Evolutionary conservation across 2,888 invertebrate species (phyloP).

Genomic region (Lochmaea capreae): DNA sequence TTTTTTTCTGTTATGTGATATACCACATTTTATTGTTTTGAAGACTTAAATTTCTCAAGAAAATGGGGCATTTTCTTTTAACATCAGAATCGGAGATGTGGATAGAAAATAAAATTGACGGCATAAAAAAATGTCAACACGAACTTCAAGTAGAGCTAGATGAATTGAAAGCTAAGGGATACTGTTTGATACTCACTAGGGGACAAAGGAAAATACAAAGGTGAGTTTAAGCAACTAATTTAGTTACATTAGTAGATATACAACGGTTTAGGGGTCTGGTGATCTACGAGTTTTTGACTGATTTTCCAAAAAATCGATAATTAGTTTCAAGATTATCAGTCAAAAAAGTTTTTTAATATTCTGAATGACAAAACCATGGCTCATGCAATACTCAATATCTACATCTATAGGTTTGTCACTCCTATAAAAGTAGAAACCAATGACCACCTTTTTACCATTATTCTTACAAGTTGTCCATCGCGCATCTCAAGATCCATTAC

Average conservation of each 20-base stretch:
- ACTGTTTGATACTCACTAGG: conserved; percentile 27
- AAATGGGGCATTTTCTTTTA: background rate
- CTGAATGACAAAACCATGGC: too few relatives aligned
- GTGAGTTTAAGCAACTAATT: conserved; percentile 7
- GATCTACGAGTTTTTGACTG: too few relatives aligned
- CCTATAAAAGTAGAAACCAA: too few relatives aligned
- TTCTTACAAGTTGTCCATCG: too few relatives aligned
- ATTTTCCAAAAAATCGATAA: too few relatives aligned
- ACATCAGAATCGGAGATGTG: background rate
- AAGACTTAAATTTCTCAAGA: background rate
- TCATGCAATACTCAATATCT: too few relatives aligned
- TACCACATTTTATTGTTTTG: background rate
- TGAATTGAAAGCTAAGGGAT: conserved; percentile 42
- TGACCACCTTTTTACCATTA: too few relatives aligned
- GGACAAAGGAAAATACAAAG: conserved; percentile 4
- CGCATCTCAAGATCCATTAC: too few relatives aligned
- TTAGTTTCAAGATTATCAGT: too few relatives aligned
- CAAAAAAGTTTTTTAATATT: too few relatives aligned
- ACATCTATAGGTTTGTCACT: too few relatives aligned
- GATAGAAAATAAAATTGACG: conserved; percentile 34
- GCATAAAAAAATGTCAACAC: conserved; percentile 38
- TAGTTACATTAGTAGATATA: background rate
- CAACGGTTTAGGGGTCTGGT: too few relatives aligned
- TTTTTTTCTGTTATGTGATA: background rate
- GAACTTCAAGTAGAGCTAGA: conserved; percentile 39